Conservation (phyloP, 1,140 invertebrate genomes). For the Drosophila sp. region DNA sequence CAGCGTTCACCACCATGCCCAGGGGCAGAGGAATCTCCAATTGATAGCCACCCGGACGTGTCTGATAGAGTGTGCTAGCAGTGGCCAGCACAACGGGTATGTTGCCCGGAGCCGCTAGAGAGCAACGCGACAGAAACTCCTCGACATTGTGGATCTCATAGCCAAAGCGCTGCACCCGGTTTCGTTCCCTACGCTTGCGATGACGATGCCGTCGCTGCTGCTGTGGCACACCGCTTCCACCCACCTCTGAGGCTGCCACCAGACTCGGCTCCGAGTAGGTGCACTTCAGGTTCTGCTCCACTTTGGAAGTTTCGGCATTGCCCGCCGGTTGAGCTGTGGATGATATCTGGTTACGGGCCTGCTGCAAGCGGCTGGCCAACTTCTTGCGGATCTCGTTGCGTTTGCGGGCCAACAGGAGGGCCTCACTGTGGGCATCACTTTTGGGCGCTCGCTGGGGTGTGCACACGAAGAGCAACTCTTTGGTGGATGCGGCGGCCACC, state of each 20-base stretch:
- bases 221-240: conserved; percentile 14
- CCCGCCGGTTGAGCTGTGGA: conserved; percentile 25
- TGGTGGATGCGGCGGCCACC: conserved; percentile 70
- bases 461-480: conserved; percentile 80
- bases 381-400: conserved; percentile 78
- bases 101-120: conserved; percentile 86
- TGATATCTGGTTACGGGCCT: conserved; percentile 46
- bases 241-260: conserved; percentile 73
- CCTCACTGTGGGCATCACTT: conserved; percentile 65
- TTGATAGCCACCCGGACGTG: conserved; percentile 87
- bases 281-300: conserved; percentile 61
- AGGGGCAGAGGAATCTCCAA: conserved; percentile 88
- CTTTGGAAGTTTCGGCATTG: conserved; percentile 18
- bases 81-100: conserved; percentile 91
- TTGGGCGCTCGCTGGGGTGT: conserved; percentile 69
- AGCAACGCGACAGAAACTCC: conserved; percentile 87
- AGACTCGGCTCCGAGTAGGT: conserved; percentile 79
- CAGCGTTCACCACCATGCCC: conserved; percentile 92
- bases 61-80: conserved; percentile 89
- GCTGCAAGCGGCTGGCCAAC: conserved; percentile 58
- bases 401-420: conserved; percentile 67
- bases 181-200: conserved; percentile 84
- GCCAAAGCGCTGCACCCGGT: conserved; percentile 86
- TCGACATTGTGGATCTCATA: conserved; percentile 91
- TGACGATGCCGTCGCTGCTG: conserved; percentile 79